Conservation (phyloP, 1,140 invertebrate genomes). For the Popillia japonica region DNA sequence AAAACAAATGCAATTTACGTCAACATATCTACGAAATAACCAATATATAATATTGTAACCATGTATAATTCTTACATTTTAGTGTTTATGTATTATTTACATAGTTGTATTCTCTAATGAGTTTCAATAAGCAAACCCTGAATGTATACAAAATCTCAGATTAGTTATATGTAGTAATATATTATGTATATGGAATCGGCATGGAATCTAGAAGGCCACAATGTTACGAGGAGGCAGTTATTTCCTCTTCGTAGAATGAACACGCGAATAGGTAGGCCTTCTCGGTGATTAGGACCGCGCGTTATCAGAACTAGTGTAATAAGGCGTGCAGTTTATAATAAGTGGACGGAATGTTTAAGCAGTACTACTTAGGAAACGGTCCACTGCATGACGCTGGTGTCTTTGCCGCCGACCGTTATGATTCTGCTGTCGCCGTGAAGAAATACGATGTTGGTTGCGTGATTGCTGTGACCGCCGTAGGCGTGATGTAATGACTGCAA, state of each 20-base stretch:
- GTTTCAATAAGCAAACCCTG: conserved; percentile 4
- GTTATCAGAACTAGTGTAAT: conserved; percentile 15
- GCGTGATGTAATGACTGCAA: conserved; percentile 79
- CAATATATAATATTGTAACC: not conserved
- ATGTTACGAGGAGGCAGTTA: conserved; percentile 7
- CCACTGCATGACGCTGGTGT: conserved; percentile 92
- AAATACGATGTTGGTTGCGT: conserved; percentile 85
- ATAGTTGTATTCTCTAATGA: not conserved
- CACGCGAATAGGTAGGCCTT: not conserved
- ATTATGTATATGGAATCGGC: not conserved
- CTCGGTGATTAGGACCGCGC: not conserved
- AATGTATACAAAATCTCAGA: not conserved
- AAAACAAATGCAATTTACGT: not conserved
- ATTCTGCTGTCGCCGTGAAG: conserved; percentile 84
- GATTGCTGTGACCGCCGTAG: conserved; percentile 88
- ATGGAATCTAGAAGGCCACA: conserved; percentile 27
- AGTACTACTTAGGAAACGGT: conserved; percentile 64
- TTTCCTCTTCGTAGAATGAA: conserved; percentile 6
- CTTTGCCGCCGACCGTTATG: conserved; percentile 84
- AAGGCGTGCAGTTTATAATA: conserved; percentile 13
- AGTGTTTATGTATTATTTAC: conserved; percentile 22
- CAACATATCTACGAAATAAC: not conserved
- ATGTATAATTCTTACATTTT: not conserved
- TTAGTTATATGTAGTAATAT: too few relatives aligned
- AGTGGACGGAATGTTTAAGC: conserved; percentile 23